Percentiles rank a stretch among this genome's conserved stretches.
phyloP scores from a whole-genome alignment of 1,140 invertebrate genomes.

The Chironomus striatipennis region DNA sequence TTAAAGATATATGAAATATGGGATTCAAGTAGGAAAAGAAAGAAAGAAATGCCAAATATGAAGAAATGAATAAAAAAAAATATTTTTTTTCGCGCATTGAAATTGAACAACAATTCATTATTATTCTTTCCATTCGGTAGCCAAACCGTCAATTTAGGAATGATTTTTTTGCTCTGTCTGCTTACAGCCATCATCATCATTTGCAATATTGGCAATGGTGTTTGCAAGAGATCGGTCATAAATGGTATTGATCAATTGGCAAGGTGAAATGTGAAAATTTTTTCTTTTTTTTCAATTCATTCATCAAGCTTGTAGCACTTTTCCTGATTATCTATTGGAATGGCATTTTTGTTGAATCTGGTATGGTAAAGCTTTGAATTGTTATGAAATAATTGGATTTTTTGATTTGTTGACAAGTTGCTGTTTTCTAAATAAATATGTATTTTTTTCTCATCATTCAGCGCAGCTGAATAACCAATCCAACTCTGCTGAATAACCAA shows the following conservation, averaged over 20 bases:
- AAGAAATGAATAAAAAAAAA: neutral
- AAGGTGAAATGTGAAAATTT: slow-evolving; percentile 12
- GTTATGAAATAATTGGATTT: too few species aligned
- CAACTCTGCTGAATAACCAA: too few species aligned
- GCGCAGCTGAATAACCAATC: too few species aligned
- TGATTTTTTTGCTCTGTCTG: neutral
- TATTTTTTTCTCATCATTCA: too few species aligned
- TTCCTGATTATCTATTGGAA: neutral
- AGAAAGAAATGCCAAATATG: neutral
- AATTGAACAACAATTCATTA: slow-evolving; percentile 14
- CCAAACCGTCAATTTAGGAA: slow-evolving; percentile 1
- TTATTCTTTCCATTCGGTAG: neutral
- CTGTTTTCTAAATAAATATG: too few species aligned
- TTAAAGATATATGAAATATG: slow-evolving; percentile 10
- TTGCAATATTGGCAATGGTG: neutral
- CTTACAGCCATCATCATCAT: too few species aligned
- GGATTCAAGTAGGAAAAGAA: neutral
- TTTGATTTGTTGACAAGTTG: too few species aligned
- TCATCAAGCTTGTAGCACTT: neutral
- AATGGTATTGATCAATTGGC: slow-evolving; percentile 11
- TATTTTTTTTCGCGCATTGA: neutral
- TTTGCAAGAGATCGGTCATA: slow-evolving; percentile 4
- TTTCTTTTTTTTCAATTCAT: neutral
- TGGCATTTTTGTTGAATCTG: neutral
- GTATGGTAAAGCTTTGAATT: too few species aligned